Base-by-base conservation (phyloP, 2,888 invertebrate species). In the Parnassius orleans region DNA sequence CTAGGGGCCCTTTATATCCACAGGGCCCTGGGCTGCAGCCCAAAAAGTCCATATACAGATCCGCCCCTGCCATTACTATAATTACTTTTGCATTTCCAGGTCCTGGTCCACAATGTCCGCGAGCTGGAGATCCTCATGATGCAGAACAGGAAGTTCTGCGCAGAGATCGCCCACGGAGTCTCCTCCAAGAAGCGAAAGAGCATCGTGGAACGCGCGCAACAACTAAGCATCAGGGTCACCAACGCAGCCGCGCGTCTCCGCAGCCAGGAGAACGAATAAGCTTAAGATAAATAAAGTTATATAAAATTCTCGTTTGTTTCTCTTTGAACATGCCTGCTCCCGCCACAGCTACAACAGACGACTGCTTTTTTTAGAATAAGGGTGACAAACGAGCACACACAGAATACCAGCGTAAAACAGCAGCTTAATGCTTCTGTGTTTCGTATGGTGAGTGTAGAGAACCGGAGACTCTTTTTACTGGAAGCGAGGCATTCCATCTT, bases 231-330 rank as follows among this genome's bases (percentile, higher is more conserved):
- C 81, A 94, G 98, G 75, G 95, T 99, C 58, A 99, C 99, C 68
- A 99, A 99, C 92, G 96, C 97, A 58, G 96, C 98, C 77, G 99
- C 99, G 71, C 96, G 99, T 76, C 94, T 99, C 75, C 96, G 99
- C 78, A 98, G 98, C 78, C 99, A 99, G 93, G 99, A 99, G 93
- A 98, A 98, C 87, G 99, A 99, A 94, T 99, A 98, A 95, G 87
- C 72, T 77, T 71, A 74, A 64, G 65, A 72, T 68, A 68, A 67
- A 74, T 72, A 72, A 68, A 74, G 43, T 52, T 61, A 54, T 52
- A 57, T 60, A 59, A 57, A 63, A 58, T 47, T 41, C 5, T 33
- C 33, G 33, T 33, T 33, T 24, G 3, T 10, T 24, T 3, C 12
- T 24, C 33, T 33, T 33, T 47, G 47, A 11, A 15, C 3, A 15